These are phyloP conservation scores for Labeo catla DNA, from an alignment of 2,113 vertebrate genomes.

Conservation along the genomic window DNA sequence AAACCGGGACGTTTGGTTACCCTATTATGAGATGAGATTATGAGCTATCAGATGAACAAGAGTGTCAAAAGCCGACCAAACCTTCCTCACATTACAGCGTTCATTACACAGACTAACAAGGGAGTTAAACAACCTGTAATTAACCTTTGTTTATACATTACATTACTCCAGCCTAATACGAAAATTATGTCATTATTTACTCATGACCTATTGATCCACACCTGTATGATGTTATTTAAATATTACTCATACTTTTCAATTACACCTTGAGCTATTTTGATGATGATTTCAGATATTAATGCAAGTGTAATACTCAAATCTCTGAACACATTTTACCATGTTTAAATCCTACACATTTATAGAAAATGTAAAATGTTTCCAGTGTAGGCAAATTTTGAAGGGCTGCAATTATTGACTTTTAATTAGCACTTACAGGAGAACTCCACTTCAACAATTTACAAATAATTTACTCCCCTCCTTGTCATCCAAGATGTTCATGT, in stretches of 20 bases:
- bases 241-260: neutral
- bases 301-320: too few relatives aligned
- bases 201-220: neutral
- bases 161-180: neutral
- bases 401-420: too few relatives aligned
- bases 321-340: too few relatives aligned
- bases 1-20: neutral
- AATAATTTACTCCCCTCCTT: too few relatives aligned
- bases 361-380: too few relatives aligned
- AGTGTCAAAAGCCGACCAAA: constrained; percentile 16
- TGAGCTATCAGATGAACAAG: constrained; percentile 6
- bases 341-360: too few relatives aligned
- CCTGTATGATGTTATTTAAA: neutral
- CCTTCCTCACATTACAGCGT: constrained; percentile 1
- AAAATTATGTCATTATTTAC: neutral
- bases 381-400: too few relatives aligned
- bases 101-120: constrained; percentile 28
- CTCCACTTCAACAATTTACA: too few relatives aligned
- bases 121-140: constrained; percentile 20
- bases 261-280: neutral
- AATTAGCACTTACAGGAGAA: too few relatives aligned
- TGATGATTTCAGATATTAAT: too few relatives aligned
- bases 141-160: neutral
- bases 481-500: too few relatives aligned
- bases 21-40: neutral